These are phyloP conservation scores for Sceloporus tristichus DNA, from an alignment of 2,113 vertebrate species.

Conservation along the genomic window DNA sequence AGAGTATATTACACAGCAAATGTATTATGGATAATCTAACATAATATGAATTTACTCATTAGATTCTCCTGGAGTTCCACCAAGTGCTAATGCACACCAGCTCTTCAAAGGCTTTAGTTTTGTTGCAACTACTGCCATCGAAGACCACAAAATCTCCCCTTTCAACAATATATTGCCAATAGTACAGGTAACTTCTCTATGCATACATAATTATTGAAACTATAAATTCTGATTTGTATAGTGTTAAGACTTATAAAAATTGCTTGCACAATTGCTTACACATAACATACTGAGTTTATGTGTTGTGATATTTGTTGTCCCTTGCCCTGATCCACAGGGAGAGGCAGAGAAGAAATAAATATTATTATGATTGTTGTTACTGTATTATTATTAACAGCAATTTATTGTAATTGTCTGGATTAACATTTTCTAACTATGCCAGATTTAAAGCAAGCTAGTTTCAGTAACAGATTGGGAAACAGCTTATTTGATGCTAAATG, in stretches of 20 bases:
- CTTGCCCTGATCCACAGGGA: no score
- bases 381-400: no score
- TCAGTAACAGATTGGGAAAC: background rate
- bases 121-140: constrained; percentile 89
- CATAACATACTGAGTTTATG: no score
- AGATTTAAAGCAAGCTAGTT: background rate
- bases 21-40: constrained; percentile 44
- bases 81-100: constrained; percentile 96
- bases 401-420: background rate
- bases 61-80: constrained; percentile 98
- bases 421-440: background rate
- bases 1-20: background rate
- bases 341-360: no score
- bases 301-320: no score
- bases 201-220: background rate
- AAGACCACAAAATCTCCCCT: constrained; percentile 91
- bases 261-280: no score
- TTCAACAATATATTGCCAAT: constrained; percentile 91
- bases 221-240: background rate
- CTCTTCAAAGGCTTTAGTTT: constrained; percentile 99
- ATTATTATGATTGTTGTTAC: no score
- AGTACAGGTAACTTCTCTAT: constrained; percentile 85
- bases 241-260: background rate
- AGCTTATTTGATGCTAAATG: background rate
- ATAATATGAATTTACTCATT: constrained; percentile 51